Evolutionary conservation across 2,113 vertebrate genomes (phyloP), one percentile per base, ranked within the genome.

Genomic region (Dipodomys spectabilis): DNA sequence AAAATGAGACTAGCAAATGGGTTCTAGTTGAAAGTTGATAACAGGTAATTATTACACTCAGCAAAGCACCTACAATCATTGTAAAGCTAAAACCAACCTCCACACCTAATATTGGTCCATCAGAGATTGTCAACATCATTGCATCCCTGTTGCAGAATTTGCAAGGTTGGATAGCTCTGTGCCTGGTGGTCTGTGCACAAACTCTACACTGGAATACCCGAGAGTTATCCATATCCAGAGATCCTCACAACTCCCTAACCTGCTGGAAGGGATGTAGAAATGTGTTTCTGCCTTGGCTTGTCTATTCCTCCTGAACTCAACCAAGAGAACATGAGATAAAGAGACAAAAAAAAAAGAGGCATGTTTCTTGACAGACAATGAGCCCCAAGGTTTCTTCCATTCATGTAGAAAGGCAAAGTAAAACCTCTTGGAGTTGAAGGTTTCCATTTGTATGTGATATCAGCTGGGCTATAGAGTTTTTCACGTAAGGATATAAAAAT

Each of bases 1-100:
- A 88, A 95, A 94, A 86, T 78, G 81, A 82, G 39, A 96, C 53
- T 71, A 71, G 62, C 77, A 80, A 28, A 5, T 86, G 79, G 8
- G 74, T 86, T 86, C 77, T 69, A 88, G 32, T 28, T 69, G 23
- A 77, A n/a, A 84, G 65, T 64, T 80, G 71, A 27, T 77, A 83
- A 83, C 69, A 82, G 35, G 13, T 53, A 35, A 86, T 71, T 79
- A 22, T 82, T 81, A 65, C 77, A 35, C 30, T 91, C 64, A 72
- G 39, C 57, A 94, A 87, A 82, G 28, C n/a, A 88, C 69, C 27
- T 68, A 64, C 8, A 91, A 25, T 69, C 74, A n/a, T 81, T 80
- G 82, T 85, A 45, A 10, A 57, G 5, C 23, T 91, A 91, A 90
- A 5, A 77, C 18, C 25, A 60, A 68, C 60, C 45, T 86, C 77